Evolutionary conservation across 2,113 vertebrate species (phyloP).

Genomic region (Athene noctua): DNA sequence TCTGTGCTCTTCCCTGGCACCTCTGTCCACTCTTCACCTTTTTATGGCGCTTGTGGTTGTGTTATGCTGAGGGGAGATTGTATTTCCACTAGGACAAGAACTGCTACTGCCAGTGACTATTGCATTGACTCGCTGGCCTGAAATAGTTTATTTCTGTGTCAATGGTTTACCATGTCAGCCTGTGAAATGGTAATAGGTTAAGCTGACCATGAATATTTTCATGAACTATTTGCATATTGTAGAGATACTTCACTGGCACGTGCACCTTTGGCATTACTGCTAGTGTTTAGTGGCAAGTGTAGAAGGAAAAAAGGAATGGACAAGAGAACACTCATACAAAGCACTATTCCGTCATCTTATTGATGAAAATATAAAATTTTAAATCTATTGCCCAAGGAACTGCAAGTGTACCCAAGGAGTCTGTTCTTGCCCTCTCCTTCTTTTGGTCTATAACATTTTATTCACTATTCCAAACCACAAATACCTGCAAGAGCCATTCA

Average conservation of each 20-base stretch:
- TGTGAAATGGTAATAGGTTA: background rate
- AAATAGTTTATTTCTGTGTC: background rate
- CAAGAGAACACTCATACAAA: background rate
- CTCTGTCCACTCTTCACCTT: background rate
- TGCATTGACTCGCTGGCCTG: accelerated
- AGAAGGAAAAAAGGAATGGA: background rate
- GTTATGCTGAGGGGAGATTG: background rate
- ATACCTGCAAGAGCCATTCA: background rate
- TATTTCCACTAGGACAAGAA: background rate
- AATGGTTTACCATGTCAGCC: background rate
- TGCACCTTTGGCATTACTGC: background rate
- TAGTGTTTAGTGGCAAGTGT: background rate
- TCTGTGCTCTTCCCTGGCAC: background rate
- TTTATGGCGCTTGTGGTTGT: background rate
- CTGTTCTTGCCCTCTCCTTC: background rate
- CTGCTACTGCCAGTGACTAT: background rate
- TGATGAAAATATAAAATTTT: background rate
- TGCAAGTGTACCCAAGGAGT: background rate
- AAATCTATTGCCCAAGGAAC: background rate
- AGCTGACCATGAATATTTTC: background rate
- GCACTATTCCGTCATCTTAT: background rate
- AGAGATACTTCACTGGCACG: background rate
- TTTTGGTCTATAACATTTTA: background rate
- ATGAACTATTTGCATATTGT: background rate
- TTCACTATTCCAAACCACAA: background rate